Conservation (phyloP, 2,797 vertebrate species). For the Delichon dasypus region DNA sequence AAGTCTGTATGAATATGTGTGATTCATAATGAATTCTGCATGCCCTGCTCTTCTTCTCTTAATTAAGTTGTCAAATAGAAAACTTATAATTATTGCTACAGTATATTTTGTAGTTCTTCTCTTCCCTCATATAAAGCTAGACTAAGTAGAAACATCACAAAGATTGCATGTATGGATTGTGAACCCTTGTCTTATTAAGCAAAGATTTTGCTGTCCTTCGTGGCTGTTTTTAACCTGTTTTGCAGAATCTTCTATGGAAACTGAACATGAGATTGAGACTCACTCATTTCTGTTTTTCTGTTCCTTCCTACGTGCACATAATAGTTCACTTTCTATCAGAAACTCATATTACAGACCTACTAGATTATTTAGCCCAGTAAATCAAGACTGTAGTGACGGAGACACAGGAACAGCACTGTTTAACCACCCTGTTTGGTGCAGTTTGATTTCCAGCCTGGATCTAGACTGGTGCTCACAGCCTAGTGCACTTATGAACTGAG, state of each 20-base stretch:
- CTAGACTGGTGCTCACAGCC: not conserved
- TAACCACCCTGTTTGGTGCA: not conserved
- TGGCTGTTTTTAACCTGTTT: not conserved
- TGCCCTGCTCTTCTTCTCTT: slow-evolving; percentile 75
- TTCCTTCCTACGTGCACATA: not conserved
- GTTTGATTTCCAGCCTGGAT: not conserved
- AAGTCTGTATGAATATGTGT: slow-evolving; percentile 75
- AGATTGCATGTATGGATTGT: slow-evolving; percentile 9
- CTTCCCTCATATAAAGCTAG: slow-evolving; percentile 59
- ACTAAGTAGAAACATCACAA: slow-evolving; percentile 68
- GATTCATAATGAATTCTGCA: slow-evolving; percentile 79
- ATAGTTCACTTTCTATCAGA: not conserved
- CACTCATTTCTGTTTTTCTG: not conserved
- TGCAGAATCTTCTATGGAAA: not conserved
- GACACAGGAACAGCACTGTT: not conserved
- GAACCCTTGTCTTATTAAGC: slow-evolving; percentile 4
- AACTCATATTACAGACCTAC: not conserved
- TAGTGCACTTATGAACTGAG: not conserved
- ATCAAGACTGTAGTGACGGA: not conserved
- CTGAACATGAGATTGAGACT: not conserved
- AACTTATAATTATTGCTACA: slow-evolving; percentile 79
- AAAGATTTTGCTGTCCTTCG: not conserved
- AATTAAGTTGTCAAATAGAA: slow-evolving; percentile 81
- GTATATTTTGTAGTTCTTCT: slow-evolving; percentile 70
- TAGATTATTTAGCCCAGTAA: not conserved